phyloP scores from a whole-genome alignment of 2,113 vertebrate species.

The Etheostoma spectabile region DNA sequence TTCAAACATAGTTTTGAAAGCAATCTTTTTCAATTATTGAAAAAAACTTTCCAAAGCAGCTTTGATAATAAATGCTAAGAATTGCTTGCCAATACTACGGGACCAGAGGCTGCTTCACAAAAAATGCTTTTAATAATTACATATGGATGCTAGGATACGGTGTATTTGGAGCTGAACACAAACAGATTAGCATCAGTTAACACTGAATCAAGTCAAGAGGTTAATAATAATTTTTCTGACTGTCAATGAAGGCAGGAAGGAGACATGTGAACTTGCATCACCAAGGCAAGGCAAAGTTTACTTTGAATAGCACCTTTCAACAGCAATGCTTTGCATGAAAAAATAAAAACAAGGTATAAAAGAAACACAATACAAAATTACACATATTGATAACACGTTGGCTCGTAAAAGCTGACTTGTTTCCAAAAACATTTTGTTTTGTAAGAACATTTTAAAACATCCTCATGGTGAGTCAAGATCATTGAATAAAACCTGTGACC shows the following conservation, averaged over 20 bases:
- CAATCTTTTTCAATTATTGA: neutral
- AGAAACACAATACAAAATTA: too few relatives aligned
- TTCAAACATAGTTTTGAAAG: neutral
- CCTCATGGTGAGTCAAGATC: neutral
- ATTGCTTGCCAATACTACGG: neutral
- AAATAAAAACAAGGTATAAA: too few relatives aligned
- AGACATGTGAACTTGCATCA: neutral
- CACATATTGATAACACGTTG: too few relatives aligned
- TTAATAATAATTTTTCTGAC: neutral
- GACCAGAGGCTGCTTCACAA: neutral
- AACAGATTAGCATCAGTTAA: neutral
- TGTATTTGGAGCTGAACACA: neutral
- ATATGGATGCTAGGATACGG: neutral
- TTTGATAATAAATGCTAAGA: neutral
- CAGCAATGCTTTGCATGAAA: neutral
- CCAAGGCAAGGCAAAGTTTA: neutral
- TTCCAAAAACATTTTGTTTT: neutral
- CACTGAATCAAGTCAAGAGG: too few relatives aligned
- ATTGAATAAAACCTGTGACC: neutral
- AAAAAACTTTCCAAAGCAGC: neutral
- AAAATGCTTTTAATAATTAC: neutral
- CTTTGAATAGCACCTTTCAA: neutral
- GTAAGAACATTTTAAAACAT: neutral
- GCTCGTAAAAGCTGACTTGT: too few relatives aligned
- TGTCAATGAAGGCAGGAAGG: neutral